These are phyloP conservation scores for Bombus turneri DNA, from an alignment of 1,140 invertebrate genomes.

Conservation along the genomic window DNA sequence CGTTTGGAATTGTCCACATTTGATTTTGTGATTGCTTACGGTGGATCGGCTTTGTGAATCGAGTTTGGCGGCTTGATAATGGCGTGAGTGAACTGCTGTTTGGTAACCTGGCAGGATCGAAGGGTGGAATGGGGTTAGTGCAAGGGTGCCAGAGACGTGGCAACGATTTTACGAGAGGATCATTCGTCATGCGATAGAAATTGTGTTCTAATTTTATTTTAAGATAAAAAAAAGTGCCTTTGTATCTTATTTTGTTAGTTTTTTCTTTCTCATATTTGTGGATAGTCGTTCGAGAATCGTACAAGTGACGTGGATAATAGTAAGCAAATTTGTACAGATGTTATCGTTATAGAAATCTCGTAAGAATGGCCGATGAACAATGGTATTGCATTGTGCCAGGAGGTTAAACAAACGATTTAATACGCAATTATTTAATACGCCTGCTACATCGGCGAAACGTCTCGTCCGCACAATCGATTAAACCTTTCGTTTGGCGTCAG, in stretches of 20 bases:
- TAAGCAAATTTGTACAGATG: background rate
- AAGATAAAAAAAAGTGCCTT: too few relatives aligned
- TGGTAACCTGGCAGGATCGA: background rate
- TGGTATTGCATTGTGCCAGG: background rate
- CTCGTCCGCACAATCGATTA: background rate
- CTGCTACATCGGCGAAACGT: background rate
- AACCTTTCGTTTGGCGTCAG: constrained; percentile 2
- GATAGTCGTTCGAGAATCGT: too few relatives aligned
- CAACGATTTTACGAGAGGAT: background rate
- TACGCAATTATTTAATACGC: constrained; percentile 4
- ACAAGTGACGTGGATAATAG: background rate
- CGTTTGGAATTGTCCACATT: too few relatives aligned
- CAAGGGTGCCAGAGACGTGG: background rate
- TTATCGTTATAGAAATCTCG: background rate
- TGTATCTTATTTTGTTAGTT: too few relatives aligned
- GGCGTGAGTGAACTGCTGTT: background rate
- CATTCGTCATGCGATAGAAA: too few relatives aligned
- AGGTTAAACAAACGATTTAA: background rate
- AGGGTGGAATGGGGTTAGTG: background rate
- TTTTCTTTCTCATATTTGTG: too few relatives aligned
- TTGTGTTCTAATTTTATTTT: too few relatives aligned
- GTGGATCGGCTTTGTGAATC: background rate
- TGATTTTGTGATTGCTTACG: background rate
- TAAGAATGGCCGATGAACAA: background rate
- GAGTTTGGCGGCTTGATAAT: background rate